A percentile compares a stretch with the other conserved stretches of the same genome.
phyloP scores from a whole-genome alignment of 1,140 invertebrate species.

The Battus philenor region DNA sequence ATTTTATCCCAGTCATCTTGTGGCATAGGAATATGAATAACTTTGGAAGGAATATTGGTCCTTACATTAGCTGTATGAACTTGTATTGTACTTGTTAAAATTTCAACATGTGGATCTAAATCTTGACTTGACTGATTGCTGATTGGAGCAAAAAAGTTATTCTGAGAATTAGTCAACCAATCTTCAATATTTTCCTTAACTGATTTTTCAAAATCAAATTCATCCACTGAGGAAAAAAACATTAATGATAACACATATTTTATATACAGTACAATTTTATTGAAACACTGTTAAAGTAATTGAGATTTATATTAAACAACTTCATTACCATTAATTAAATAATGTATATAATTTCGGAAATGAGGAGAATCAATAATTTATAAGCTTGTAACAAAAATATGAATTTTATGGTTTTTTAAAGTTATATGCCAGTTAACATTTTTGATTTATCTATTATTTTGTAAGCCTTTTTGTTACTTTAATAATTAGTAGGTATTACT shows the following conservation, averaged over 20 bases:
- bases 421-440: too few relatives aligned
- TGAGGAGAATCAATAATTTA: too few relatives aligned
- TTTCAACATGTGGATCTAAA: constrained; percentile 23
- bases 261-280: constrained; percentile 2
- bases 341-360: too few relatives aligned
- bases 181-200: constrained; percentile 60
- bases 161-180: constrained; percentile 57
- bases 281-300: not conserved
- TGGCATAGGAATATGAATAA: constrained; percentile 26
- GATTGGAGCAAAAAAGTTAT: constrained; percentile 52
- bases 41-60: constrained; percentile 22
- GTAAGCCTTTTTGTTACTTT: too few relatives aligned
- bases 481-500: too few relatives aligned
- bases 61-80: constrained; percentile 39
- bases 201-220: constrained; percentile 37
- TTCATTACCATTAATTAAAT: too few relatives aligned
- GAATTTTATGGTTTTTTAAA: too few relatives aligned
- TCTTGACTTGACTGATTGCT: constrained; percentile 35
- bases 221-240: constrained; percentile 48
- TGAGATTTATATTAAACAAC: too few relatives aligned
- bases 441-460: too few relatives aligned
- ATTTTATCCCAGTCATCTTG: constrained; percentile 68
- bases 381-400: too few relatives aligned
- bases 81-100: constrained; percentile 39
- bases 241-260: not conserved